Evolutionary conservation across 2,888 invertebrate species (phyloP), one percentile per base, ranked within the genome.

Genomic region (Sphinx pinastri): DNA sequence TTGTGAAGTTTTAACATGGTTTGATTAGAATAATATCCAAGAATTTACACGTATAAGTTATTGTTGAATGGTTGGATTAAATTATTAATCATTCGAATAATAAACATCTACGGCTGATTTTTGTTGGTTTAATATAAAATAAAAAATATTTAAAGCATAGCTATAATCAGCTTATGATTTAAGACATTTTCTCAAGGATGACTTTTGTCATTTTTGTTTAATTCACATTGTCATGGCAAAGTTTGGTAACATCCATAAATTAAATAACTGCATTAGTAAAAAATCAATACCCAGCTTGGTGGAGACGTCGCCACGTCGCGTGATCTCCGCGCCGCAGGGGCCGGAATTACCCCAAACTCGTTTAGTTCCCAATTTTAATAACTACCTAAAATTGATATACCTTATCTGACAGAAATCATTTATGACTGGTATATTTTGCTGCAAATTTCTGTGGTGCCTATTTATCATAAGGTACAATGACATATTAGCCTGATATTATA

Each of bases 291-390:
- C 5, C 63, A 45, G 67, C 67, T 10, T 25, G 25, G 14, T 67
- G 38, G 70, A n/a, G 70, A 70, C 66, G 54, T 70, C 70, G 63
- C 67, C 57, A 67, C 70, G 66, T 70, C 67, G 70, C 70, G 70
- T 70, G 70, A 16, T 66, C 70, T 57, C 67, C 16, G 2, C 16
- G 14, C 45, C n/a, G 57, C 67, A 57, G 31, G 49, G 60, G 45
- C 45, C 25, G 60, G 45, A 54, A 52, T 63, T 25, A 63, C 49
- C 55, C 51, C 52, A 8, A 54, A 69, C 69, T 69, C 51, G 54
- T 67, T 67, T 54, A n/a, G 54, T 54, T 54, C 54, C 67, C 52
- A 67, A 52, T 45, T 67, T 54, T 63, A 63, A 63, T 63, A 63
- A 63, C 60, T 57, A 57, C 58, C 49, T 47, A 63, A 49, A 63